Evolutionary conservation across 2,888 invertebrate genomes (phyloP), one percentile per base, ranked within the genome.

Genomic region (Piscicola geometra): DNA sequence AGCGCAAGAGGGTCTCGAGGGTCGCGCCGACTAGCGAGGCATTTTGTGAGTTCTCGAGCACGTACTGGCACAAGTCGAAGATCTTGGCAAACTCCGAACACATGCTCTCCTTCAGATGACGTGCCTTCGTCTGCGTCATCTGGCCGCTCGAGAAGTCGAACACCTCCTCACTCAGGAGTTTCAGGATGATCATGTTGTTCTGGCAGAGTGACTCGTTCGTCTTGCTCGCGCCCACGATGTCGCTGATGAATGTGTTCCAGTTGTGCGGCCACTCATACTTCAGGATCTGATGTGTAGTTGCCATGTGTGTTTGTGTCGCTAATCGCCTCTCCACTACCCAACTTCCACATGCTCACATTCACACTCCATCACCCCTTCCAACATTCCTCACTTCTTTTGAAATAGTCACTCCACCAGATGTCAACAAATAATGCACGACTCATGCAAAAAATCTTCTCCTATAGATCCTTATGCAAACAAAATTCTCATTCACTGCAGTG

Each of bases 211-310:
- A 93, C 86, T 99, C 99, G 86, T 97, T 98, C 35, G 97, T 97
- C 88, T 96, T 96, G 82, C 96, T 96, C 69, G 99, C 95, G 77
- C 98, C 99, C 77, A 99, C 98, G 85, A 99, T 99, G 85, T 99
- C 99, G 83, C 93, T 91, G 82, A 99, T 98, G 86, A 99, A 99
- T 36, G 94, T 92, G 83, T 97, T 95, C 99, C 99, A 99, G 85
- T 99, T 97, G 85, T 94, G 94, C 76, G 99, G 99, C 99, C 99
- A 99, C 87, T 99, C 99, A 83, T 97, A 90, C 87, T 99, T 99
- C 83, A 99, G 88, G 80, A 99, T 97, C 90, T 91, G 80, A 60
- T 83, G 76, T 66, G 5, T 30, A 36, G 66, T 3, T 15, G n/a
- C n/a, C n/a, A n/a, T n/a, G n/a, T n/a, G n/a, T n/a, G n/a, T n/a